Evolutionary conservation across 2,113 vertebrate species (phyloP).

Genomic region (Corythoichthys intestinalis): DNA sequence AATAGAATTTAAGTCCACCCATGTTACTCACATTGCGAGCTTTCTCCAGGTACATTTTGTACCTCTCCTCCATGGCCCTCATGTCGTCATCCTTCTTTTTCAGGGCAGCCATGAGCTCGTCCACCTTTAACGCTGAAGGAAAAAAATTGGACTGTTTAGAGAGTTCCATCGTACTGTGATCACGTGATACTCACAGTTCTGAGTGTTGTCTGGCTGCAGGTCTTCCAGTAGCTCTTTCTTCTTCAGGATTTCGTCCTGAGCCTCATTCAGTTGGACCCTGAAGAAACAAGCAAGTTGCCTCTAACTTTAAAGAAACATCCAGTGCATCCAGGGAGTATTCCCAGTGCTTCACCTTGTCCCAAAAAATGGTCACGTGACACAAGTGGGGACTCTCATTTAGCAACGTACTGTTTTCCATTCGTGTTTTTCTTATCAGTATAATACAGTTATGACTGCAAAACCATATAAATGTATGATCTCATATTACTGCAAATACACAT

Average conservation of each 20-base stretch:
- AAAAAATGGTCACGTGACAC: neutral
- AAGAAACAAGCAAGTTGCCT: neutral
- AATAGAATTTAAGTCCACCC: too few relatives aligned
- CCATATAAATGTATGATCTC: too few relatives aligned
- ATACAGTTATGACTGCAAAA: too few relatives aligned
- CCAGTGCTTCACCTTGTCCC: neutral
- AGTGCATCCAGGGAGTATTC: neutral
- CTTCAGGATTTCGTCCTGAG: slow-evolving; percentile 94
- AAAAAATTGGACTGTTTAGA: neutral
- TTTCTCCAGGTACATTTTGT: slow-evolving; percentile 98
- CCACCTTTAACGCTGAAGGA: slow-evolving; percentile 80
- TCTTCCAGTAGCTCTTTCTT: slow-evolving; percentile 93
- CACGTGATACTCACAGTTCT: slow-evolving; percentile 62
- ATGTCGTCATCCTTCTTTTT: slow-evolving; percentile 98
- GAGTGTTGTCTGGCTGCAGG: slow-evolving; percentile 86
- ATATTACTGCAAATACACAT: too few relatives aligned
- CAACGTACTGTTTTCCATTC: too few relatives aligned
- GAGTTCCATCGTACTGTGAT: neutral
- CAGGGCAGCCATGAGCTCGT: slow-evolving; percentile 87
- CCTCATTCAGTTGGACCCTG: slow-evolving; percentile 92
- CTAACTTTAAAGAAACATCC: neutral
- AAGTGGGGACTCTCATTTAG: too few relatives aligned
- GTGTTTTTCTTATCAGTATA: too few relatives aligned
- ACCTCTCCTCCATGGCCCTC: slow-evolving; percentile 96
- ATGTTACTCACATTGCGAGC: slow-evolving; percentile 86